Evolutionary conservation across 2,113 vertebrate genomes (phyloP), one percentile per base, ranked within the genome.

Genomic region (Notothenia rossii): DNA sequence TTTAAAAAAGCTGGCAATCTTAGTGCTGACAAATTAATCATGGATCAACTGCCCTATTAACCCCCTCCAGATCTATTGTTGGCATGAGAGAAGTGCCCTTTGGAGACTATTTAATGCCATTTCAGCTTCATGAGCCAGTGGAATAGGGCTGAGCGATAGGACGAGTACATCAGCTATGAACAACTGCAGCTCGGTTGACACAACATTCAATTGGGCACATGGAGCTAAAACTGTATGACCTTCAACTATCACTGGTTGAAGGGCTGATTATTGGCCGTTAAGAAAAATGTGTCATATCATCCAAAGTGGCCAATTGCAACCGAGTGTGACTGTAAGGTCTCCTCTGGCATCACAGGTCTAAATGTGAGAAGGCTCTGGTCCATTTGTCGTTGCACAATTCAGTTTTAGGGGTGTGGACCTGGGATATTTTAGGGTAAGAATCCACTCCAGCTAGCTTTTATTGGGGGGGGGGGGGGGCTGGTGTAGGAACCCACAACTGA

Each of bases 31-130:
- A 70, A 81, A 83, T 85, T 48, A 78, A 89, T 88, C 45, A 75
- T 79, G 59, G 48, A 77, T 82, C 67, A 86, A 83, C 79, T 76
- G 50, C 45, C n/a, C 51, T 22, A 83, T 75, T 50, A 77, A 54
- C 79, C 50, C 69, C 77, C 77, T 46, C 50, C 49, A 73, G 82
- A 78, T 81, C 59, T 79, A 83, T 83, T 83, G 74, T 83, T 82
- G 77, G 68, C 49, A 79, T 83, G 65, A 64, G 22, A 76, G n/a
- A 76, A 58, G 15, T 25, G 20, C 60, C 40, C 74, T 81, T 88
- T 48, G 75, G 68, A 83, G 82, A 83, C 67, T 20, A 73, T 82
- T 79, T 70, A 76, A 74, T 86, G 64, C 20, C 8, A 77, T 72
- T 69, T 75, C 68, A 59, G 53, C 74, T 59, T 72, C 33, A 77